Conservation (phyloP, 2,113 vertebrate genomes). For the Zosterops borbonicus region DNA sequence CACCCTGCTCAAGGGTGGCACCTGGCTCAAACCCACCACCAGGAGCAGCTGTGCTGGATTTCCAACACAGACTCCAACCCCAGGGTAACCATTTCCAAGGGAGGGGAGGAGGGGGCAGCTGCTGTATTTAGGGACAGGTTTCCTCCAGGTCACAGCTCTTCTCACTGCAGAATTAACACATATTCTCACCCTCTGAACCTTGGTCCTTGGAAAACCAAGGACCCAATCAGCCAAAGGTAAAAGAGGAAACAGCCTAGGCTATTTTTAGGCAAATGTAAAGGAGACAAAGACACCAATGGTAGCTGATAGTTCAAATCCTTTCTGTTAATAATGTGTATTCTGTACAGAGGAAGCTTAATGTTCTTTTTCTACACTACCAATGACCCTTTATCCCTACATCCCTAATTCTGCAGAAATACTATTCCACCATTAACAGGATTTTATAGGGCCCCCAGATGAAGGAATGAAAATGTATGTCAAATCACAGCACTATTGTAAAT, state of each 20-base stretch:
- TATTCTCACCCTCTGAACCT: background rate
- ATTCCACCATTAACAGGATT: conserved; percentile 26
- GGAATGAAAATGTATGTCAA: background rate
- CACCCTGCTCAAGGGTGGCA: background rate
- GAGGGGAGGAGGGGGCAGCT: background rate
- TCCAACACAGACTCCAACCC: background rate
- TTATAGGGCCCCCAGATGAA: background rate
- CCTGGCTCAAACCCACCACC: background rate
- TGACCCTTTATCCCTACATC: background rate
- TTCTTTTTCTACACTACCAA: background rate
- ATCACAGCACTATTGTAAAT: background rate
- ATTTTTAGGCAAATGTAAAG: background rate
- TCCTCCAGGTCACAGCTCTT: background rate
- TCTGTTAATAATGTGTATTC: background rate
- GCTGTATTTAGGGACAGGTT: background rate
- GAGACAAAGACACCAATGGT: background rate
- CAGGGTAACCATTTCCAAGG: background rate
- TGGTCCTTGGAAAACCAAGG: background rate
- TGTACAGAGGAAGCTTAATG: background rate
- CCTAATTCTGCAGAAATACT: background rate
- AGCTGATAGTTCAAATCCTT: background rate
- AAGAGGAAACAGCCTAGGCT: background rate
- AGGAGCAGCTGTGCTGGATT: background rate
- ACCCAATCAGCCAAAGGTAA: background rate
- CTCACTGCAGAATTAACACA: background rate